Base-by-base conservation (phyloP, 2,797 vertebrate species). In the Dromococcyx pavoninus region DNA sequence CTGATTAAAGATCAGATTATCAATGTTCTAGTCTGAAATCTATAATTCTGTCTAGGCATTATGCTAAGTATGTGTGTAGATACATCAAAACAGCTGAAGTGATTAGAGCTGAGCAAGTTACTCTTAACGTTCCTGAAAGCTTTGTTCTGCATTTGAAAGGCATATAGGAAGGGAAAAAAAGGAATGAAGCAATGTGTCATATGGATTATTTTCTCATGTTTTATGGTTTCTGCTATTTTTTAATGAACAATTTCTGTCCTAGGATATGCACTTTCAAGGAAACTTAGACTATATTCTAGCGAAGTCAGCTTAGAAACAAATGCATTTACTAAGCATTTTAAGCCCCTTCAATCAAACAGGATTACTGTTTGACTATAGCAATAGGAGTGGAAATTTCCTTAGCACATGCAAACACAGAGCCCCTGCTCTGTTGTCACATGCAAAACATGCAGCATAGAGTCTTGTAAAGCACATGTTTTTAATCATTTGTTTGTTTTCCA, bases 1-100 rank as follows among this genome's bases (percentile, higher is more conserved):
- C 73, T 82, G 95, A 95, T 95, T 96, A 94, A 91, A 95, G 89
- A 92, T 92, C 85, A 96, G 96, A 95, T 97, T 97, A 96, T 96
- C 88, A 89, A 62, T 94, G 93, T 91, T 93, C 32, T 75, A 80
- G 89, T 56, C 93, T 91, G 94, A 94, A 93, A 92, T 95, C 92
- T 92, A 79, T 96, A 95, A 94, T 96, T 94, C 91, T 96, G 89
- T 96, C 95, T 96, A 48, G 93, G 94, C 94, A 93, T 96, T 96
- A 97, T 96, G 93, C 81, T 97, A 97, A 96, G 94, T 91, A 83
- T 94, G 79, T 0, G 0, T 93, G 81, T 75, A 86, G 88, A 85
- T 96, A 84, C 57, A 94, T 92, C 75, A 67, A 88, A 94, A 84
- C 89, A 94, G 83, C 91, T 94, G 82, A 96, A 88, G 86, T 91